Percentiles rank a stretch among this genome's conserved stretches.
phyloP scores from a whole-genome alignment of 2,888 invertebrate species.

The Archips xylosteana region DNA sequence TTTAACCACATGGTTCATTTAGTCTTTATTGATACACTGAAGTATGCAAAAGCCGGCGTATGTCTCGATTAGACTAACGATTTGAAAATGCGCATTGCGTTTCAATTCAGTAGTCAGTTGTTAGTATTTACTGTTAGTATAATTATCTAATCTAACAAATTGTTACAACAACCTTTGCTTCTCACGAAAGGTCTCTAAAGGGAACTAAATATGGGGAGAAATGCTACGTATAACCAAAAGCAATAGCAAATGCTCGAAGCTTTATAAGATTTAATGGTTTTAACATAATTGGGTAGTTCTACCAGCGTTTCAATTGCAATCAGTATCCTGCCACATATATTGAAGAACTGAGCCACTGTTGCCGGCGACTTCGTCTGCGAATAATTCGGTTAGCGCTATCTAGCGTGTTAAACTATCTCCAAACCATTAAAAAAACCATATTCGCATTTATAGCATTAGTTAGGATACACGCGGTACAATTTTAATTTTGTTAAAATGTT shows the following conservation, averaged over 20 bases:
- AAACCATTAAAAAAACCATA: too few species aligned
- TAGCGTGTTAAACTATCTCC: too few species aligned
- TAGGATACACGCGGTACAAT: too few species aligned
- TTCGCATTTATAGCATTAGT: too few species aligned
- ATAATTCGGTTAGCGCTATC: too few species aligned
- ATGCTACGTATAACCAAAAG: neutral
- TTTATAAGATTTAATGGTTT: neutral
- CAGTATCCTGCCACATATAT: too few species aligned
- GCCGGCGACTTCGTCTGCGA: too few species aligned
- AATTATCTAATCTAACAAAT: neutral
- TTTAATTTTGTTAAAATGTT: too few species aligned
- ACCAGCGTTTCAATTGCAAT: too few species aligned
- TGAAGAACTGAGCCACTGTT: too few species aligned
- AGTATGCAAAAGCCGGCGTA: constrained; percentile 31
- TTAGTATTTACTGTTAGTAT: constrained; percentile 5
- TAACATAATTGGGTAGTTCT: too few species aligned
- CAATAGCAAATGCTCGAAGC: neutral
- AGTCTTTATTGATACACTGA: neutral
- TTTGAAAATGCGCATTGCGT: neutral
- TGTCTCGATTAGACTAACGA: constrained; percentile 5
- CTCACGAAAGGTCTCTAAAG: constrained; percentile 7
- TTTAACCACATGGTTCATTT: too few species aligned
- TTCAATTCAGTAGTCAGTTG: constrained; percentile 2
- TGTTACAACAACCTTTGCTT: constrained; percentile 18
- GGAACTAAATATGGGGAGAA: constrained; percentile 1